These are phyloP conservation scores for Zhengitettix transpicula DNA, from an alignment of 2,888 invertebrate genomes.

Conservation along the genomic window DNA sequence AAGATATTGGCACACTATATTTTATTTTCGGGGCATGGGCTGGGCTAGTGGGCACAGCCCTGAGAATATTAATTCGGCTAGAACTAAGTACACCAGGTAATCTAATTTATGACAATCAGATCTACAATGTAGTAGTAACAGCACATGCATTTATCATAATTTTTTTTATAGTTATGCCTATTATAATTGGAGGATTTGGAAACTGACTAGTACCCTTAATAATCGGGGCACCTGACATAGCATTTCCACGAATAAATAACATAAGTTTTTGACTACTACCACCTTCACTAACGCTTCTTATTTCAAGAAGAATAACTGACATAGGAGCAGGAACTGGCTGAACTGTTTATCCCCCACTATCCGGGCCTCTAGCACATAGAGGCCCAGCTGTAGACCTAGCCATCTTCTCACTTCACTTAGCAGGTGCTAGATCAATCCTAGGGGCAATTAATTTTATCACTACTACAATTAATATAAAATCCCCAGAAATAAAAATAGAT, in stretches of 20 bases:
- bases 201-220: neutral
- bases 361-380: slow-evolving; percentile 42
- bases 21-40: slow-evolving; percentile 50
- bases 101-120: slow-evolving; percentile 32
- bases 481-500: slow-evolving; percentile 16
- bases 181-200: neutral
- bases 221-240: neutral
- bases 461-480: slow-evolving; percentile 55
- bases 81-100: slow-evolving; percentile 51
- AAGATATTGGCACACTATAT: slow-evolving; percentile 60
- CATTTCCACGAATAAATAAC: slow-evolving; percentile 41
- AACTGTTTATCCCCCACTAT: slow-evolving; percentile 58
- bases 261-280: slow-evolving; percentile 69
- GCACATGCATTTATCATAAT: slow-evolving; percentile 18
- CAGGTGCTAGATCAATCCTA: slow-evolving; percentile 55
- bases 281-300: slow-evolving; percentile 44
- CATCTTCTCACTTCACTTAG: slow-evolving; percentile 61
- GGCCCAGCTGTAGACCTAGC: slow-evolving; percentile 55
- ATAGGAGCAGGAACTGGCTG: slow-evolving; percentile 61
- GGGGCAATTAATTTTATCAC: slow-evolving; percentile 62
- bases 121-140: neutral
- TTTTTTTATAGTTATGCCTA: neutral
- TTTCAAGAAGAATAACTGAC: slow-evolving; percentile 46
- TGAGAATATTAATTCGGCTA: slow-evolving; percentile 54
- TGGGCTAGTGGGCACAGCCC: slow-evolving; percentile 49